Evolutionary conservation across 2,797 vertebrate species (phyloP), one percentile per base, ranked within the genome.

Genomic region (Enteromius unitaeniatus): DNA sequence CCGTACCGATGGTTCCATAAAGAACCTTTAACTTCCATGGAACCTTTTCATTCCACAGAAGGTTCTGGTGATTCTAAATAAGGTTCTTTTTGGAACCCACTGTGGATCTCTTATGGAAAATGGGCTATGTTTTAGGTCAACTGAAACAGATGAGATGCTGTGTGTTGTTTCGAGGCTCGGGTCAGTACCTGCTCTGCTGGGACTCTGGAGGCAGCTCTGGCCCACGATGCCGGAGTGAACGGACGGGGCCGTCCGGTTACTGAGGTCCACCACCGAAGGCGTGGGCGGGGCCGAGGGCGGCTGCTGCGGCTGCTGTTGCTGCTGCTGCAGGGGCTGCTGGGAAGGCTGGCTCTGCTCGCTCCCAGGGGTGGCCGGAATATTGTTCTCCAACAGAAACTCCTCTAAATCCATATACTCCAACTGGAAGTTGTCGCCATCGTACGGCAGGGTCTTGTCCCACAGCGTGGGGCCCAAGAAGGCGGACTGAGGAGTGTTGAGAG

Each of bases 331-430:
- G 82, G 93, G 89, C 83, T 81, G 87, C 51, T 78, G 82, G 65
- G 80, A 69, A 79, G 96, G 95, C 0, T 93, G 93, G 89, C 90
- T 94, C 91, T 95, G 96, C 86, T 97, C 93, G 0, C 95, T 95
- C 89, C 96, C 96, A 0, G 96, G 93, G 92, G 96, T 98, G 80
- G 97, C 96, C 9, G 98, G 97, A 89, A 99, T 99, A 91, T 98
- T 97, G 84, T 99, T 99, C 93, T 99, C 98, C 0, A 96, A 97
- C 88, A 99, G 95, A 92, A 99, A 99, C 94, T 99, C 98, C 93
- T 99, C 97, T 95, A 99, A 95, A 94, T 99, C 98, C 98, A 99
- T 99, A 95, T 99, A 99, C 92, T 99, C 98, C 95, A 99, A 94
- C 93, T 99, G 97, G 87, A 99, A 99, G 92, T 95, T 97, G 93